Conservation (phyloP, 2,888 invertebrate genomes). For the Scaptodrosophila latifasciaeformis region DNA sequence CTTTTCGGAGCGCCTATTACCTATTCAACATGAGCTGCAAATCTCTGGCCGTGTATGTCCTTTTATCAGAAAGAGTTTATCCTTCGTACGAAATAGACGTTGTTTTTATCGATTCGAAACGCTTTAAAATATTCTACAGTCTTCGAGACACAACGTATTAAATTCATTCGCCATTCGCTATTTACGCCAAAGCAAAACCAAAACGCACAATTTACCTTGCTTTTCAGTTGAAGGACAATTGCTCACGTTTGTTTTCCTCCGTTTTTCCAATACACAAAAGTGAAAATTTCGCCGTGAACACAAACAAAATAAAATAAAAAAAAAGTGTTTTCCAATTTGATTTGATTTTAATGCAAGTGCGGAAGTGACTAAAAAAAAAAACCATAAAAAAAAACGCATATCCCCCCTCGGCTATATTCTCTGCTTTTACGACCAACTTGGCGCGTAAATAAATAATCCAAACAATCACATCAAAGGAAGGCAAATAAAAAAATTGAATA, state of each 20-base stretch:
- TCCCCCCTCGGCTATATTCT: neutral
- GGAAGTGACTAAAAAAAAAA: neutral
- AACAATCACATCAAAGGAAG: conserved; percentile 12
- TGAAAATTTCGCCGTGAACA: conserved; percentile 6
- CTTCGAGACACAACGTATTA: neutral
- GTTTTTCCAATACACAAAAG: conserved; percentile 5
- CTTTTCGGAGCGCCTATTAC: conserved; percentile 1
- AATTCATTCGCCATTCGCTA: neutral
- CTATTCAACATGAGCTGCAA: conserved; percentile 44
- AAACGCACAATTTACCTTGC: too few relatives aligned
- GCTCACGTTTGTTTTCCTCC: conserved; percentile 43
- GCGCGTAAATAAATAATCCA: conserved; percentile 40
- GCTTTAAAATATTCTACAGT: conserved; percentile 5
- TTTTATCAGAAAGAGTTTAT: conserved; percentile 69
- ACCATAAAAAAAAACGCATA: neutral
- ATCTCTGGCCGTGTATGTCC: conserved; percentile 16
- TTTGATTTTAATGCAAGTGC: neutral
- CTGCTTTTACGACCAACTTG: conserved; percentile 21
- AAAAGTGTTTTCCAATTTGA: neutral
- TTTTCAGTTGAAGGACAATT: conserved; percentile 3
- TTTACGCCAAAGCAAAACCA: too few relatives aligned
- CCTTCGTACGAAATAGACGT: conserved; percentile 67
- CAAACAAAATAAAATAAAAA: neutral
- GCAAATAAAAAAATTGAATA: neutral
- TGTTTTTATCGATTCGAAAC: conserved; percentile 52